phyloP scores from a whole-genome alignment of 2,888 invertebrate genomes.

The Drosophila bunnanda region DNA sequence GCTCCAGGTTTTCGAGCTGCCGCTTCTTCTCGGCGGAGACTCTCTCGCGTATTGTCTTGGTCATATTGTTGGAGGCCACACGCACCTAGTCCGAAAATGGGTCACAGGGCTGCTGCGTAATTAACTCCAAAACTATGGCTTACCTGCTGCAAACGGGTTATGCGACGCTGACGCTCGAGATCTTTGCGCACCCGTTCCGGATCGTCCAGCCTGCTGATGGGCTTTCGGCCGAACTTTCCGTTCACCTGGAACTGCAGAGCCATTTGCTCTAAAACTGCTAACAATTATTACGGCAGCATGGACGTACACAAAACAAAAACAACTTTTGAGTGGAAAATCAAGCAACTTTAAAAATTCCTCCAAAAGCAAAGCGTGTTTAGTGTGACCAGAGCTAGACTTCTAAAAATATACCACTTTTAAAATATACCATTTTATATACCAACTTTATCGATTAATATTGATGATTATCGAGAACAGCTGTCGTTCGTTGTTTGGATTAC shows the following conservation, averaged over 20 bases:
- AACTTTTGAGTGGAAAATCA: conserved; percentile 48
- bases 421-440: no score
- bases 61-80: conserved; percentile 87
- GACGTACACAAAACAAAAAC: conserved; percentile 30
- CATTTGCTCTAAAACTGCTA: conserved; percentile 82
- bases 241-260: conserved; percentile 87
- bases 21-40: conserved; percentile 86
- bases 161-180: conserved; percentile 86
- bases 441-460: no score
- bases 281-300: conserved; percentile 24
- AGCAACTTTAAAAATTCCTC: conserved; percentile 56
- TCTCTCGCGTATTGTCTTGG: conserved; percentile 86
- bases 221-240: conserved; percentile 86
- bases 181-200: conserved; percentile 86
- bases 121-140: conserved; percentile 17
- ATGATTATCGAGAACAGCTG: conserved; percentile 51
- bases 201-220: conserved; percentile 79
- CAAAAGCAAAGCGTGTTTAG: conserved; percentile 42
- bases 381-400: conserved; percentile 39
- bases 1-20: conserved; percentile 85
- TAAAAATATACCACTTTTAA: neutral
- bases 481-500: conserved; percentile 68
- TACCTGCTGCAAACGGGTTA: conserved; percentile 88
- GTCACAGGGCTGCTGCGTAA: conserved; percentile 29
- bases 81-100: conserved; percentile 85